phyloP scores from a whole-genome alignment of 2,888 invertebrate species.

The Nomada flava region DNA sequence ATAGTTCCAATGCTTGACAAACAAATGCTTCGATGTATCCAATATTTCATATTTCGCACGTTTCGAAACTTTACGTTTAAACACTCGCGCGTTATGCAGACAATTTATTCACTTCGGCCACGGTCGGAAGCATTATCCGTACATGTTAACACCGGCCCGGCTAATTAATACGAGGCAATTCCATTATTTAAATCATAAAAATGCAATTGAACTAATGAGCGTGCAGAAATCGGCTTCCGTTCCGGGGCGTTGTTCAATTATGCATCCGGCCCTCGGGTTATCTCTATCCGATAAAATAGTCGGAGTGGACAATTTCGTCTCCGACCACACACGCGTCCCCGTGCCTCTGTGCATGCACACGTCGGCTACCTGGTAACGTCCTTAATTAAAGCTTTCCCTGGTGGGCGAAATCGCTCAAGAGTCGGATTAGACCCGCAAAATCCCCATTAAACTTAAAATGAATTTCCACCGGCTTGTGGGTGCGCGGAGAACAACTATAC shows the following conservation, averaged over 20 bases:
- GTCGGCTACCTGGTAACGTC: conserved; percentile 51
- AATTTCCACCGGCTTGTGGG: conserved; percentile 65
- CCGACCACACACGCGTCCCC: not conserved
- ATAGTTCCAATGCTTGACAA: no score
- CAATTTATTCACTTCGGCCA: conserved; percentile 7
- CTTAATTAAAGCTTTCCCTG: conserved; percentile 68
- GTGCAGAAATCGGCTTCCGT: conserved; percentile 30
- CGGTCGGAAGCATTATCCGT: not conserved
- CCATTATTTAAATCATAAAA: conserved; percentile 38
- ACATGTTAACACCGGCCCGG: conserved; percentile 8
- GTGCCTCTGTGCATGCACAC: conserved; percentile 15
- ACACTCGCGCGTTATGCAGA: not conserved
- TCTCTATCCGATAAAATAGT: conserved; percentile 37
- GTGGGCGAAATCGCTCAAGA: conserved; percentile 69
- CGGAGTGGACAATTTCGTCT: conserved; percentile 51
- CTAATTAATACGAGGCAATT: conserved; percentile 35
- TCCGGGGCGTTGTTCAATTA: conserved; percentile 42
- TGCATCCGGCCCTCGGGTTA: conserved; percentile 23
- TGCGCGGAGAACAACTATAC: conserved; percentile 25
- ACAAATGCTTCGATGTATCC: no score
- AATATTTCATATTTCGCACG: no score
- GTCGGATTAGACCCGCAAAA: conserved; percentile 68
- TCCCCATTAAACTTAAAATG: conserved; percentile 72
- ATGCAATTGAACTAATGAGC: conserved; percentile 44
- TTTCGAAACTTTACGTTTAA: not conserved